Evolutionary conservation across 2,797 vertebrate species (phyloP), one percentile per base, ranked within the genome.

Genomic region (Philypnodon macrostomus): DNA sequence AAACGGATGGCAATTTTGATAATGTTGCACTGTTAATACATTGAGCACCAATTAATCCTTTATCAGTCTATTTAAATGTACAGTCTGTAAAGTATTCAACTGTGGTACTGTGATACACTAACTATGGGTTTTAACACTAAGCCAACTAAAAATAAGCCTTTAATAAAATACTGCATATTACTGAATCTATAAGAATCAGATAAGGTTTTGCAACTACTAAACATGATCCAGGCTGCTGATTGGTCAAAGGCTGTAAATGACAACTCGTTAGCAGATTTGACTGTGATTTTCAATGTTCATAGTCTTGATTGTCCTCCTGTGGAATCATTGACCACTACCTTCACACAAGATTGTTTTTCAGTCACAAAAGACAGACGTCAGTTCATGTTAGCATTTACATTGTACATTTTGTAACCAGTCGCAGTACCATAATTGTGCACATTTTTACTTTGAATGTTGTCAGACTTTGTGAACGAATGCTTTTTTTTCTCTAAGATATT

Each of bases 391-490:
- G 39, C 27, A 10, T 75, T 71, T 69, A 47, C 58, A 47, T 75
- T 63, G 68, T 81, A 44, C 60, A 46, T 70, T 51, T 91, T 87
- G 73, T 87, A 87, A 86, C 87, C 88, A 87, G 70, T 46, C 64
- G 80, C 90, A 91, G 88, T 93, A 87, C 80, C 84, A 85, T 88
- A 73, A 83, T 86, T 84, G 90, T 93, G 92, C 90, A 93, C 90
- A 91, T 84, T 50, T 73, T 90, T 92, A 91, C 91, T 92, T 89
- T 88, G 89, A 91, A 91, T 93, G 81, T 89, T 83, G 88, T 89
- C 89, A 79, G 88, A 89, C 90, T 91, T 90, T 92, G 89, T 92
- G 92, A 88, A 89, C 89, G 86, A 88, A 87, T 75, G 79, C 84
- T 89, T 89, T 88, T 55, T 57, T 62, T 60, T 69, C 53, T 53